Conservation (phyloP, 1,140 invertebrate species). For the Ectropis grisescens region DNA sequence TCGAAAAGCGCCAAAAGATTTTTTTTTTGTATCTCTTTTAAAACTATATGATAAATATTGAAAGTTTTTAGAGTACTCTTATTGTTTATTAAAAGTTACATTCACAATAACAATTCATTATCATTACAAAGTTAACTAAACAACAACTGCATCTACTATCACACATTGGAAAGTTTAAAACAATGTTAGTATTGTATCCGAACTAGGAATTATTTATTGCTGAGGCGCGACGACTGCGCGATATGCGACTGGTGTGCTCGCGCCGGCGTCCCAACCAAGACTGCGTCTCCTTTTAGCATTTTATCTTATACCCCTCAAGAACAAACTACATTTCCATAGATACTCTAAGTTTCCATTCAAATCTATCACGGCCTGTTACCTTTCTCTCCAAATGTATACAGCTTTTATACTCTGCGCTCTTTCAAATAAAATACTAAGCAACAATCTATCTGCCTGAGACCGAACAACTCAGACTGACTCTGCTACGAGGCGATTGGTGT, state of each 20-base stretch:
- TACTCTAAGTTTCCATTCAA: no score
- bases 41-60: constrained; percentile 27
- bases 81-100: constrained; percentile 63
- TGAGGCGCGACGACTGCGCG: constrained; percentile 51
- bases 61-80: constrained; percentile 39
- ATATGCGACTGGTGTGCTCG: constrained; percentile 27
- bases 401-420: no score
- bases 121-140: constrained; percentile 68
- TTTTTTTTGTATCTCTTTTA: constrained; percentile 27
- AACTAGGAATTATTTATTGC: constrained; percentile 70
- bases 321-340: no score
- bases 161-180: constrained; percentile 72
- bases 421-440: no score
- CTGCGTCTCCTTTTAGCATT: neutral
- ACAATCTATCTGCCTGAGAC: no score
- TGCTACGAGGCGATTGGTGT: no score
- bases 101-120: constrained; percentile 67
- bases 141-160: constrained; percentile 72
- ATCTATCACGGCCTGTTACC: no score
- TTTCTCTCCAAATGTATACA: no score
- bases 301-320: no score
- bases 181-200: constrained; percentile 69
- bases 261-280: constrained; percentile 1
- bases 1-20: constrained; percentile 46
- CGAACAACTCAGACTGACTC: no score